Evolutionary conservation across 1,140 invertebrate species (phyloP), one percentile per base, ranked within the genome.

Genomic region (Leguminivora glycinivorella): DNA sequence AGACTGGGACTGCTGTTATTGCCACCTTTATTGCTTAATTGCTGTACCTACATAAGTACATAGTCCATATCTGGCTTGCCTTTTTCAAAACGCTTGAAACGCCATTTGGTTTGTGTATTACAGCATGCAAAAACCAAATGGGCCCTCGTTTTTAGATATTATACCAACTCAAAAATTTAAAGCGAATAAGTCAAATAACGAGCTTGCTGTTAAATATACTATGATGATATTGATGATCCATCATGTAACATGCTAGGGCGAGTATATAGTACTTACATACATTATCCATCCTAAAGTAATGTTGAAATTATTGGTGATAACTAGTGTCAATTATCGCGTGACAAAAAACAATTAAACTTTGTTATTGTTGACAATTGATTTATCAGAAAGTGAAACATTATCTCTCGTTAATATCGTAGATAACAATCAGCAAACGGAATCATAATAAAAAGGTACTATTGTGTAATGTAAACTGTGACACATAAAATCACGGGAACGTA

Each of bases 1-100:
- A 73, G 75, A 80, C 70, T 72, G 43, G 52, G 4, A 63, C 60
- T 63, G 25, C 60, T 25, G 29, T 29, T 63, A 63, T 26, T 34
- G n/a, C 7, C 25, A 63, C 14, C 2, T 29, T 63, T 34, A 63
- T 63, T 29, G 10, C 25, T 34, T 14, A 25, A 63, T n/a, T n/a
- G n/a, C n/a, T n/a, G n/a, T 31, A 4, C 29, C 3, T 31, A 31
- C 29, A 9, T 6, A 43, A 43, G 40, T 43, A 5, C 12, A n/a
- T 2, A 3, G 3, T 14, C 38, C 10, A 1, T 1, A 40, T 3
- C 3, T 40, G 12, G 38, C 29, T 31, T 31, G 4, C 29, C 29
- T 31, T 1, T 31, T 31, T 31, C 9, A 10, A 10, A 34, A 4
- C 9, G 12, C 31, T 34, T 10, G 4, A 34, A 10, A n/a, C n/a